These are phyloP conservation scores for Chitala chitala DNA, from an alignment of 2,113 vertebrate species.

Conservation along the genomic window DNA sequence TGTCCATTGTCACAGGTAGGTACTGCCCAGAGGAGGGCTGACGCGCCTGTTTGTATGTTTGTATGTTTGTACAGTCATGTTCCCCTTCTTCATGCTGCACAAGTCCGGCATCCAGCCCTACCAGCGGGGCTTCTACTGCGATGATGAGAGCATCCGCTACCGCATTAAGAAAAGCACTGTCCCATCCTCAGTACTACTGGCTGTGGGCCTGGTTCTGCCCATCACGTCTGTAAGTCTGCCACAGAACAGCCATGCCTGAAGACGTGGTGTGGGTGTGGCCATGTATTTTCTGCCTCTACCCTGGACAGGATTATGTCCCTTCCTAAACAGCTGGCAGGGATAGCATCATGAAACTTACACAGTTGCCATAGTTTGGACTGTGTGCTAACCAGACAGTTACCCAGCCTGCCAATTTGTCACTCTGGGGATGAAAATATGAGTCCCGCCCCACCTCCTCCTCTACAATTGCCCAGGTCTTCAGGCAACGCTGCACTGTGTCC, in stretches of 20 bases:
- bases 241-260: conserved; percentile 33
- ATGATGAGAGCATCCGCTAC: conserved; percentile 57
- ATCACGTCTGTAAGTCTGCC: conserved; percentile 72
- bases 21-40: conserved; percentile 23
- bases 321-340: too few species aligned
- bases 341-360: too few species aligned
- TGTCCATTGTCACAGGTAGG: neutral
- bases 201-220: conserved; percentile 69
- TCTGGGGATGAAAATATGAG: conserved; percentile 9
- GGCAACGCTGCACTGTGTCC: conserved; percentile 52
- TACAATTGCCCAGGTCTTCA: conserved; percentile 43
- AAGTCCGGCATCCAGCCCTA: conserved; percentile 56
- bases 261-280: conserved; percentile 16
- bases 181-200: conserved; percentile 67
- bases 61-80: conserved; percentile 60
- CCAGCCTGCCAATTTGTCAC: neutral
- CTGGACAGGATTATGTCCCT: too few species aligned
- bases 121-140: conserved; percentile 64
- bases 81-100: conserved; percentile 65
- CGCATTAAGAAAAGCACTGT: conserved; percentile 67
- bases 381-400: neutral
- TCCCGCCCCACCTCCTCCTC: conserved; percentile 29
- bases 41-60: conserved; percentile 28
- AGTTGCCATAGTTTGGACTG: too few species aligned
- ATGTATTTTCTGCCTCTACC: neutral